Evolutionary conservation across 2,888 invertebrate genomes (phyloP).

Genomic region (Pammene fasciana): DNA sequence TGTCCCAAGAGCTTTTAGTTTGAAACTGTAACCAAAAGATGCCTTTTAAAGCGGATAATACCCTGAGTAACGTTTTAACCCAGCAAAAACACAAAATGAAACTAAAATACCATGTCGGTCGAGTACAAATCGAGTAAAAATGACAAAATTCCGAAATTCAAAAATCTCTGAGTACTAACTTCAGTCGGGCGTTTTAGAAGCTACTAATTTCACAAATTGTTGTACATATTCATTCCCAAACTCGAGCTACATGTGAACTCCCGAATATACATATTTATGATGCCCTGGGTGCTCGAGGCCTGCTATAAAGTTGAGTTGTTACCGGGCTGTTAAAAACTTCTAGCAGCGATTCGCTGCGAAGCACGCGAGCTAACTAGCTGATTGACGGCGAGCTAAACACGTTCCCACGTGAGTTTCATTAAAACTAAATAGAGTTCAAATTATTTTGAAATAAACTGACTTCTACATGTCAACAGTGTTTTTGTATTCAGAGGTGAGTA

Average conservation of each 20-base stretch:
- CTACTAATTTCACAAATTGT: too few relatives aligned
- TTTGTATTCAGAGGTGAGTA: too few relatives aligned
- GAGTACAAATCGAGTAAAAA: too few relatives aligned
- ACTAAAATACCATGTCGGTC: too few relatives aligned
- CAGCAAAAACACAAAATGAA: too few relatives aligned
- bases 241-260: conserved; percentile 21
- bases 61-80: too few relatives aligned
- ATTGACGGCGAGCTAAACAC: conserved; percentile 49
- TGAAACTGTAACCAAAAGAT: too few relatives aligned
- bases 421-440: conserved; percentile 19
- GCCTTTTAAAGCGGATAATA: too few relatives aligned
- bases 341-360: conserved; percentile 56
- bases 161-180: too few relatives aligned
- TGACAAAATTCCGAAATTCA: too few relatives aligned
- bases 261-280: conserved; percentile 40
- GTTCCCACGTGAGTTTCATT: conserved; percentile 20
- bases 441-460: conserved; percentile 6
- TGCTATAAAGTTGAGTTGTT: conserved; percentile 63
- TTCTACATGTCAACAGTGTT: neutral
- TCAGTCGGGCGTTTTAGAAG: too few relatives aligned
- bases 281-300: conserved; percentile 46
- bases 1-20: too few relatives aligned
- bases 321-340: conserved; percentile 67
- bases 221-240: neutral
- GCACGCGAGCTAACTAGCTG: conserved; percentile 66